phyloP scores from a whole-genome alignment of 1,140 invertebrate species.

The Phenacoccus solenopsis region DNA sequence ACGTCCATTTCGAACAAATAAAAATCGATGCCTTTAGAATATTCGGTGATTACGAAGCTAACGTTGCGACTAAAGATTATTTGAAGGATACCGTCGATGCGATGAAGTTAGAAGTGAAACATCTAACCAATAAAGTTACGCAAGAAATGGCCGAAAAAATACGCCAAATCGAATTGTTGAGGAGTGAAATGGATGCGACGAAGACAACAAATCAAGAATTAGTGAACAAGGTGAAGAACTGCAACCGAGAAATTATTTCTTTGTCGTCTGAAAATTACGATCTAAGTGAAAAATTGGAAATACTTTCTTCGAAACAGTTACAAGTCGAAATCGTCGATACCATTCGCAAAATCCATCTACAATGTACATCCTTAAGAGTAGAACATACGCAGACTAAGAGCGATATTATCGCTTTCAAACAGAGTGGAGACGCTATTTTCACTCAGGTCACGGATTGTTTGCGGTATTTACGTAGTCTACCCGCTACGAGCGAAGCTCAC shows the following conservation, averaged over 20 bases:
- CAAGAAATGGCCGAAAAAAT: background rate
- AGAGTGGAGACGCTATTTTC: too few relatives aligned
- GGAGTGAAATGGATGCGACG: background rate
- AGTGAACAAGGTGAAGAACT: constrained; percentile 1
- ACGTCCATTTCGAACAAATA: background rate
- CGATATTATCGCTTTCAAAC: too few relatives aligned
- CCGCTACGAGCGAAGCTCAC: too few relatives aligned
- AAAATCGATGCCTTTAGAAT: background rate
- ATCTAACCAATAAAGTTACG: background rate
- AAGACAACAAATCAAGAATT: background rate
- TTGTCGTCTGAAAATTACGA: background rate
- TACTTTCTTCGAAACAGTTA: background rate
- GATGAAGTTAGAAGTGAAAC: constrained; percentile 5
- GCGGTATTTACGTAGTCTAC: too few relatives aligned
- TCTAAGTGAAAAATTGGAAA: background rate
- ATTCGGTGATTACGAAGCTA: background rate
- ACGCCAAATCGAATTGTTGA: background rate
- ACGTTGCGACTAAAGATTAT: background rate
- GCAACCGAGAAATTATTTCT: background rate
- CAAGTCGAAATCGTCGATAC: too few relatives aligned
- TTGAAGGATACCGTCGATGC: background rate
- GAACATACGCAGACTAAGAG: too few relatives aligned
- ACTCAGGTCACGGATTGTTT: too few relatives aligned
- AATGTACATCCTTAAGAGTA: too few relatives aligned
- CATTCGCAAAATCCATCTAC: too few relatives aligned